phyloP scores from a whole-genome alignment of 1,140 invertebrate genomes.

The Sycophaga agraensis region DNA sequence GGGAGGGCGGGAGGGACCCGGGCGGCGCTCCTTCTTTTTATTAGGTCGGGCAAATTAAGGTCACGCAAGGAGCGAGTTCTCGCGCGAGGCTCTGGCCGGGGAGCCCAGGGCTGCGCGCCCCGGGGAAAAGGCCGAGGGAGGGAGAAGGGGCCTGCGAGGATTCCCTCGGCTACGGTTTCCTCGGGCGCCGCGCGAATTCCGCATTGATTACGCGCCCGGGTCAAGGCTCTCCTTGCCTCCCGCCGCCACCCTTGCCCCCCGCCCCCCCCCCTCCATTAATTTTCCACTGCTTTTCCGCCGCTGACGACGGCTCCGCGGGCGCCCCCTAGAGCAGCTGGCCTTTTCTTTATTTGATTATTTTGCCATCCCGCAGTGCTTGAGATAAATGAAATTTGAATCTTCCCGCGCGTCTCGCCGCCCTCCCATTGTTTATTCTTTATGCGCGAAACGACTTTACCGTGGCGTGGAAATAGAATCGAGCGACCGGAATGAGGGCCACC shows the following conservation, averaged over 20 bases:
- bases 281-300: not conserved
- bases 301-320: too few relatives aligned
- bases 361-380: not conserved
- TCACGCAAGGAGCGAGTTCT: slow-evolving; percentile 13
- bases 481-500: too few relatives aligned
- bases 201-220: slow-evolving; percentile 12
- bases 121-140: not conserved
- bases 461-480: too few relatives aligned
- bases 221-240: not conserved
- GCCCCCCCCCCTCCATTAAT: slow-evolving; percentile 5
- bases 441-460: too few relatives aligned
- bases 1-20: too few relatives aligned
- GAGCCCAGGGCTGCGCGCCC: not conserved
- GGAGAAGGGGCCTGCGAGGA: slow-evolving; percentile 1
- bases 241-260: not conserved
- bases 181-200: slow-evolving; percentile 11
- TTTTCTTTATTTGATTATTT: slow-evolving; percentile 28
- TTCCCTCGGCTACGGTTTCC: not conserved
- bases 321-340: not conserved
- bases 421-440: not conserved
- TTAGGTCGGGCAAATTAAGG: slow-evolving; percentile 28
- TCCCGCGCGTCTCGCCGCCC: too few relatives aligned
- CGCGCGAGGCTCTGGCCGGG: not conserved
- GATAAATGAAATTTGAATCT: slow-evolving; percentile 12
- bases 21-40: not conserved